These are phyloP conservation scores for Pseudochirops corinnae DNA, from an alignment of 2,797 vertebrate genomes.

Conservation along the genomic window DNA sequence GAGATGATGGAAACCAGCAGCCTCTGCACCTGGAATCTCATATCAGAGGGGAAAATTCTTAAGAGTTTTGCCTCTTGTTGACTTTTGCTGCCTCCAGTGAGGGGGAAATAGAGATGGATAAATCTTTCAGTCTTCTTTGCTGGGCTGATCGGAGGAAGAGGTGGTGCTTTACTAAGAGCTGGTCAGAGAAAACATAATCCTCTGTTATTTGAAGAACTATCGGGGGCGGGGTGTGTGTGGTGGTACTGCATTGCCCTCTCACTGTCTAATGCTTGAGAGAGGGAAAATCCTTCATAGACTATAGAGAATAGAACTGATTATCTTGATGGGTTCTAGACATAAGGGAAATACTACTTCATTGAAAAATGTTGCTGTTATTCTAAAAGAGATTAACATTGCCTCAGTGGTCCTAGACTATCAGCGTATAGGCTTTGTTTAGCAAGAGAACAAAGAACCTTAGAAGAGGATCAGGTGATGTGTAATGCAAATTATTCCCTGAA, in stretches of 20 bases:
- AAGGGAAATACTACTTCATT: not conserved
- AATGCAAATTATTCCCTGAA: not conserved
- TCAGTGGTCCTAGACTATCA: not conserved
- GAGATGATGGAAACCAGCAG: too few species aligned
- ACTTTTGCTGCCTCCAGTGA: too few species aligned
- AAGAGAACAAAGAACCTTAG: not conserved
- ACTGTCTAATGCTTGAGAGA: not conserved
- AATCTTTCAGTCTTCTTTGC: too few species aligned
- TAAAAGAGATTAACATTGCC: not conserved
- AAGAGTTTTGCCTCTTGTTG: too few species aligned
- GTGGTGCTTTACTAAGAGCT: too few species aligned
- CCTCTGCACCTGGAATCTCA: too few species aligned
- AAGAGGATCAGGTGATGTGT: not conserved
- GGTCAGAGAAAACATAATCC: not conserved
- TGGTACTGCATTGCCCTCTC: not conserved
- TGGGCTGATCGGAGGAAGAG: too few species aligned
- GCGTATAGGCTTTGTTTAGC: not conserved
- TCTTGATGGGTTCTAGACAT: not conserved
- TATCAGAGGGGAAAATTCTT: too few species aligned
- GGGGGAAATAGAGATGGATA: too few species aligned
- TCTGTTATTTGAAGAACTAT: not conserved
- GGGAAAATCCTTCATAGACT: not conserved
- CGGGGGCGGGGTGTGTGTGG: too few species aligned
- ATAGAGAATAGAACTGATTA: not conserved
- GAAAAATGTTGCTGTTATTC: not conserved